Evolutionary conservation across 2,113 vertebrate species (phyloP).

Genomic region (Myrmophylax atrothorax): DNA sequence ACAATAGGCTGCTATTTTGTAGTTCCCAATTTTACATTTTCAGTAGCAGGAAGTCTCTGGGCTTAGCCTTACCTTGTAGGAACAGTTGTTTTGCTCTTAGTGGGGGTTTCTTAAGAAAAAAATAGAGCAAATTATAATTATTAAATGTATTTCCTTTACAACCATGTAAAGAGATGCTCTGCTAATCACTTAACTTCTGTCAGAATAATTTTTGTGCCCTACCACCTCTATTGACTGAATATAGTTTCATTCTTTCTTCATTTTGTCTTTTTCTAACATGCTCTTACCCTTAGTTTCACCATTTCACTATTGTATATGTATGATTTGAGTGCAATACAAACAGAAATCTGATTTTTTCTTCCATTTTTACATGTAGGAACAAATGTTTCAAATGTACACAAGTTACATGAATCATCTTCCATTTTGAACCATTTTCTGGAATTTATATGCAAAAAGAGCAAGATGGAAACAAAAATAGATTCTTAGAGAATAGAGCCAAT

Average conservation of each 20-base stretch:
- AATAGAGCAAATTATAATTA: not conserved
- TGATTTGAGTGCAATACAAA: not conserved
- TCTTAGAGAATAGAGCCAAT: not conserved
- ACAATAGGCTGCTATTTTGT: not conserved
- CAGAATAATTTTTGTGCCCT: not conserved
- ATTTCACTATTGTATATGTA: not conserved
- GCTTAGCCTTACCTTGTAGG: not conserved
- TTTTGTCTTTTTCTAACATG: not conserved
- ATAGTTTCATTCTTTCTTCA: not conserved
- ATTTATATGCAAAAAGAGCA: not conserved
- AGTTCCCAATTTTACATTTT: not conserved
- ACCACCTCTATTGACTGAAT: not conserved
- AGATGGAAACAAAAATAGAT: not conserved
- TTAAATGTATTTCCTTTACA: not conserved
- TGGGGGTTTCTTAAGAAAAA: not conserved
- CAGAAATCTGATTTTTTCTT: not conserved
- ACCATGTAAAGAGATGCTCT: not conserved
- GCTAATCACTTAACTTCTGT: not conserved
- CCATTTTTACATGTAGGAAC: not conserved
- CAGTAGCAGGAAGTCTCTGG: not conserved
- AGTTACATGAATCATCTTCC: not conserved
- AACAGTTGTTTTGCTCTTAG: not conserved
- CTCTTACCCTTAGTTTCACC: not conserved
- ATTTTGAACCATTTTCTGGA: not conserved
- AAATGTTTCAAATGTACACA: not conserved